Conservation (phyloP, 2,797 vertebrate genomes). For the Tolypeutes matacus region DNA sequence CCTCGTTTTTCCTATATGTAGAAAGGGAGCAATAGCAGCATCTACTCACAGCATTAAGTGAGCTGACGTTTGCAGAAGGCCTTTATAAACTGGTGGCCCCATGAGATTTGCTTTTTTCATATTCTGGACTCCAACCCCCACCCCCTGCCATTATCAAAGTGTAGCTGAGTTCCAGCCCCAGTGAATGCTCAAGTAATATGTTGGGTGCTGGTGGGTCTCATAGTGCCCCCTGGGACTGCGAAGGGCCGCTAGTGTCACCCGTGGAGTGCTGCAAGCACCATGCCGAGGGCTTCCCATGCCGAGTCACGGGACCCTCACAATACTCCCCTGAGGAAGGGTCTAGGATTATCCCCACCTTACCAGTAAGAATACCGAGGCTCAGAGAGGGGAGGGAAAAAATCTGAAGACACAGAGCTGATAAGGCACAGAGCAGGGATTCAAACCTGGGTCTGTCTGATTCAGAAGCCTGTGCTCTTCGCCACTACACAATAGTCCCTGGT, state of each 20-base stretch:
- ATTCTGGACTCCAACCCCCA: not conserved
- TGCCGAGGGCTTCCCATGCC: too few relatives aligned
- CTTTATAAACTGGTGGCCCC: not conserved
- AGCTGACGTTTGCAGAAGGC: not conserved
- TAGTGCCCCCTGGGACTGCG: not conserved
- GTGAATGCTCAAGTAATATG: not conserved
- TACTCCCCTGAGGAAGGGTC: not conserved
- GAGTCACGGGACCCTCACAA: not conserved
- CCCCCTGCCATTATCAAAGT: not conserved
- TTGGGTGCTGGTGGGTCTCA: not conserved
- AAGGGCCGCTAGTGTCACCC: not conserved
- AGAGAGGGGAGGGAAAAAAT: not conserved
- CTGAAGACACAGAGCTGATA: not conserved
- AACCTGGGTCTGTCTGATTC: accelerated
- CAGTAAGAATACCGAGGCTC: not conserved
- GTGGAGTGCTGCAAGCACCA: not conserved
- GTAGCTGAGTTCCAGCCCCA: not conserved
- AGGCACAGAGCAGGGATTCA: not conserved
- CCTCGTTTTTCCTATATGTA: not conserved
- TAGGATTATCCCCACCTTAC: not conserved
- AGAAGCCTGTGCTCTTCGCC: not conserved
- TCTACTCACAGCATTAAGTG: not conserved
- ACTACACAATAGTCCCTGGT: accelerated
- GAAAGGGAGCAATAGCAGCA: not conserved
- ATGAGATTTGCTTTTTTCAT: not conserved